Percentiles rank a stretch among this genome's conserved stretches.
Evolutionary conservation across 2,888 invertebrate genomes (phyloP).

Genomic region (Girardia tigrina): DNA sequence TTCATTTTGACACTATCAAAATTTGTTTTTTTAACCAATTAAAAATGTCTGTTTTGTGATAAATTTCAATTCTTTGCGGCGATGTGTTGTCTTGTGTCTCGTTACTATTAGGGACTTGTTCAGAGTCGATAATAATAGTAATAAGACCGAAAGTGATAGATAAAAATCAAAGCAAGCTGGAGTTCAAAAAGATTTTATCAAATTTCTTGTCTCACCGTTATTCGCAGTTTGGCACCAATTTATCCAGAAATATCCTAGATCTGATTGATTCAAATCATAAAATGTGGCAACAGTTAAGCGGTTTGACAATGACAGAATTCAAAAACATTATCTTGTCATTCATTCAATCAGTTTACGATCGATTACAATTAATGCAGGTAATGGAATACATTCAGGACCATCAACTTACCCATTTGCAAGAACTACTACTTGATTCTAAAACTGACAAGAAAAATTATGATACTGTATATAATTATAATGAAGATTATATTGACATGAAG

Average conservation of each 20-base stretch:
- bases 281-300: slow-evolving; percentile 13
- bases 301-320: neutral
- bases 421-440: neutral
- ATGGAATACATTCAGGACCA: neutral
- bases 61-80: too few relatives aligned
- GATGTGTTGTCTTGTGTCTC: too few relatives aligned
- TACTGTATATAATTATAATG: neutral
- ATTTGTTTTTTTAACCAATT: too few relatives aligned
- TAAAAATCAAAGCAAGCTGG: too few relatives aligned
- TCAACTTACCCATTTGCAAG: neutral
- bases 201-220: slow-evolving; percentile 20
- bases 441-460: neutral
- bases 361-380: neutral
- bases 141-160: too few relatives aligned
- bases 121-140: too few relatives aligned
- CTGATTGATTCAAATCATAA: neutral
- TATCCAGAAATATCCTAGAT: neutral
- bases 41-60: too few relatives aligned
- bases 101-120: too few relatives aligned
- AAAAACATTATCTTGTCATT: neutral
- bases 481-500: slow-evolving; percentile 6
- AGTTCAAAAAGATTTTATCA: slow-evolving; percentile 31
- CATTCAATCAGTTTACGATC: slow-evolving; percentile 15
- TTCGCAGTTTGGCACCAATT: slow-evolving; percentile 16
- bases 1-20: too few relatives aligned